A percentile compares a stretch with the other conserved stretches of the same genome.
Evolutionary conservation across 1,140 invertebrate genomes (phyloP).

Genomic region (Aporrectodea caliginosa): DNA sequence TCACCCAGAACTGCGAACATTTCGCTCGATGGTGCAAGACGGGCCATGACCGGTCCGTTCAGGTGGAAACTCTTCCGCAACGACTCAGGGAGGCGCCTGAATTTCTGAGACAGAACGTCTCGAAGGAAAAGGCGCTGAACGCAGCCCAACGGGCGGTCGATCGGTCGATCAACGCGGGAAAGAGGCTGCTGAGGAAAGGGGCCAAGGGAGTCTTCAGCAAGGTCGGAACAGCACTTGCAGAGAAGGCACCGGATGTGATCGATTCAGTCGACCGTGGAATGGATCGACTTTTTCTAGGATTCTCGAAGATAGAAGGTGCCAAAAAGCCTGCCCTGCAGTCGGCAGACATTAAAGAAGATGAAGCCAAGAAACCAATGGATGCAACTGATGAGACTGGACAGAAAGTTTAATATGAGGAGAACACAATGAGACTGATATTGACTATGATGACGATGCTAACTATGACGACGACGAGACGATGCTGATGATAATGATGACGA

Average conservation of each 20-base stretch:
- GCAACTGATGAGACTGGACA: too few species aligned
- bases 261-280: neutral
- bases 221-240: neutral
- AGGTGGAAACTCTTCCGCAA: constrained; percentile 3
- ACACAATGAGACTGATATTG: too few species aligned
- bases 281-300: neutral
- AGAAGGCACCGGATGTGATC: neutral
- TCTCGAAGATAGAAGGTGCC: neutral
- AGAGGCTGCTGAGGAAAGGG: neutral
- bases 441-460: too few species aligned
- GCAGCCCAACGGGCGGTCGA: neutral
- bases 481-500: too few species aligned
- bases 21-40: constrained; percentile 13
- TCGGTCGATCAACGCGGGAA: neutral
- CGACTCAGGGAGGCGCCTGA: neutral
- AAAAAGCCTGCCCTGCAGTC: too few species aligned
- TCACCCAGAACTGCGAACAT: constrained; percentile 8
- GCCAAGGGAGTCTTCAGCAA: neutral
- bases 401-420: too few species aligned
- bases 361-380: too few species aligned
- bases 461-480: too few species aligned
- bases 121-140: neutral
- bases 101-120: neutral
- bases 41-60: neutral
- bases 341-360: too few species aligned